These are phyloP conservation scores for Lymantria dispar DNA, from an alignment of 2,888 invertebrate genomes.

Conservation along the genomic window DNA sequence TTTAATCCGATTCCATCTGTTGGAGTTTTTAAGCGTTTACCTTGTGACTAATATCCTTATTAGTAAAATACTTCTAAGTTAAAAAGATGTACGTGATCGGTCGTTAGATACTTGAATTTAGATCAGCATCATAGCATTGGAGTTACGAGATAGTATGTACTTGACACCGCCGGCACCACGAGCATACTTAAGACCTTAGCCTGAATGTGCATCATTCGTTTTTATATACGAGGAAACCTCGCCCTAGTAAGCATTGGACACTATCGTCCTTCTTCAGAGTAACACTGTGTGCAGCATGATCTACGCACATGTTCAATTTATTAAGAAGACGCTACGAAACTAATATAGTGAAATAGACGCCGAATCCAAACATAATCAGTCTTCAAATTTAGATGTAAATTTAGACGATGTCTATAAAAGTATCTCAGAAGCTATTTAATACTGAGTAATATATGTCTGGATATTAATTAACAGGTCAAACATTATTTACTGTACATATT, in stretches of 20 bases:
- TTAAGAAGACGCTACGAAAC: no score
- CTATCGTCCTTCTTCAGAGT: conserved; percentile 36
- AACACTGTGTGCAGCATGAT: neutral
- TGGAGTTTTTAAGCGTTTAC: neutral
- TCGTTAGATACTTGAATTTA: conserved; percentile 17
- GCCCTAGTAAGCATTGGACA: conserved; percentile 47
- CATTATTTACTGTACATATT: conserved; percentile 35
- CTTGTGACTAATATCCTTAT: neutral
- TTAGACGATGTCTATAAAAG: conserved; percentile 13
- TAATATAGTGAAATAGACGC: no score
- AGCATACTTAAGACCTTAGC: conserved; percentile 54
- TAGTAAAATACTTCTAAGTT: neutral
- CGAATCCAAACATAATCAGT: no score
- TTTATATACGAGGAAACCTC: conserved; percentile 57
- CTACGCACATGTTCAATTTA: no score
- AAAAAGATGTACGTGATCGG: conserved; percentile 18
- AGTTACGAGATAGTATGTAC: conserved; percentile 31
- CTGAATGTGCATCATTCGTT: conserved; percentile 65
- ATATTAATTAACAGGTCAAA: neutral
- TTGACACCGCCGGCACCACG: conserved; percentile 37
- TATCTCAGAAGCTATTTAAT: neutral
- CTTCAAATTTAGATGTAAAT: no score
- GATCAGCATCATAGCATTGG: conserved; percentile 15
- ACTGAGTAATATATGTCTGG: conserved; percentile 19
- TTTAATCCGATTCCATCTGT: neutral